These are phyloP conservation scores for Eupithecia insigniata DNA, from an alignment of 2,888 invertebrate species.

Conservation along the genomic window DNA sequence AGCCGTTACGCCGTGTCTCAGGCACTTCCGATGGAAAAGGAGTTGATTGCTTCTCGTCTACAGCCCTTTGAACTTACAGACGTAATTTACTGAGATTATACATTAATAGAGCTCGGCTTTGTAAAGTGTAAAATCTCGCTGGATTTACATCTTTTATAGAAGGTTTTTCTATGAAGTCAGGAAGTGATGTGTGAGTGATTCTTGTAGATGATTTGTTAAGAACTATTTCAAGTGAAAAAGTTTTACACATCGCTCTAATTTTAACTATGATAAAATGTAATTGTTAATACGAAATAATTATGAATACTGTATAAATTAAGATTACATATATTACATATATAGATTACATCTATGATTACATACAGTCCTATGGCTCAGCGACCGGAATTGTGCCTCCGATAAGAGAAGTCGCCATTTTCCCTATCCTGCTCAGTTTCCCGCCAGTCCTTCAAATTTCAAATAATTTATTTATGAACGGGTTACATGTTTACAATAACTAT, in stretches of 20 bases:
- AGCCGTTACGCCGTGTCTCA: neutral
- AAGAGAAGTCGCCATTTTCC: no score
- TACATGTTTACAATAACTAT: no score
- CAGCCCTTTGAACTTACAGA: constrained; percentile 5
- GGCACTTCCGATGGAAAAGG: constrained; percentile 41
- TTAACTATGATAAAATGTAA: neutral
- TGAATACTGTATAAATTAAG: no score
- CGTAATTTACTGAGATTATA: constrained; percentile 11
- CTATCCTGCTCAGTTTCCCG: no score
- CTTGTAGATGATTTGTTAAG: neutral
- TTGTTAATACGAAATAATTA: neutral
- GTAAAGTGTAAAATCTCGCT: neutral
- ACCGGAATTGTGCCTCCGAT: no score
- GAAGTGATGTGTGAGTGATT: no score
- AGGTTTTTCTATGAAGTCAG: neutral
- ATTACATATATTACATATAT: no score
- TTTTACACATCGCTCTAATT: neutral
- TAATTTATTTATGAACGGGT: no score
- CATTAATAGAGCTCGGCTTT: neutral
- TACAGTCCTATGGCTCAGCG: no score
- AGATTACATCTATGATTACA: no score
- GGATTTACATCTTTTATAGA: constrained; percentile 3
- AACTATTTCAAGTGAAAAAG: neutral
- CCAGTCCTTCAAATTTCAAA: no score
- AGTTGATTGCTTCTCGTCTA: constrained; percentile 38